phyloP scores from a whole-genome alignment of 2,113 vertebrate species.

The Zapornia atra region DNA sequence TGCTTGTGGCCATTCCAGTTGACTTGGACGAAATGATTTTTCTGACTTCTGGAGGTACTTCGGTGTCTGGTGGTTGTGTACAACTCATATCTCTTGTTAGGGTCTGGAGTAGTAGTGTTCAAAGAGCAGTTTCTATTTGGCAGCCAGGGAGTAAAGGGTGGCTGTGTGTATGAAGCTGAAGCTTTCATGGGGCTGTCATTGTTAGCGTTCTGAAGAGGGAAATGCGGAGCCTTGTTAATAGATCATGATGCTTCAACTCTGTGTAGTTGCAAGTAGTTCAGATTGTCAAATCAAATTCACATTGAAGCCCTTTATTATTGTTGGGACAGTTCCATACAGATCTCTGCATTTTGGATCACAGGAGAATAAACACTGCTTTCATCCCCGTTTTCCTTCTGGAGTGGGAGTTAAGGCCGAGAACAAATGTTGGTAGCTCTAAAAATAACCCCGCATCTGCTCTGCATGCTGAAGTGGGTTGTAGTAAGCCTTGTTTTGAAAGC shows the following conservation, averaged over 20 bases:
- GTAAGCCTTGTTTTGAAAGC: conserved; percentile 2
- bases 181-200: not conserved
- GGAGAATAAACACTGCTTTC: not conserved
- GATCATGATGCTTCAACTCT: not conserved
- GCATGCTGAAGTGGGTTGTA: not conserved
- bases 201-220: not conserved
- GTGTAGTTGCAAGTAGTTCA: not conserved
- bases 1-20: not conserved
- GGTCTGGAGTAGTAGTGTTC: not conserved
- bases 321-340: not conserved
- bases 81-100: not conserved
- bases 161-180: not conserved
- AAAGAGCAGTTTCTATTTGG: not conserved
- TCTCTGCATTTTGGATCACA: not conserved
- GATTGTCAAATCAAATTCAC: not conserved
- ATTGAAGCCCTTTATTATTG: not conserved
- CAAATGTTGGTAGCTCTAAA: conserved; percentile 9
- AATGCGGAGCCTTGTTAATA: not conserved
- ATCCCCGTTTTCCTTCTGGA: not conserved
- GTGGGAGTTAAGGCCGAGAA: not conserved
- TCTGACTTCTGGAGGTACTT: not conserved
- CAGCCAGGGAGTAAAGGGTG: not conserved
- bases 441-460: conserved; percentile 35
- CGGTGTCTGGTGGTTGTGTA: not conserved
- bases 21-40: not conserved